Conservation (phyloP, 2,797 vertebrate genomes). For the Geotrypetes seraphini region DNA sequence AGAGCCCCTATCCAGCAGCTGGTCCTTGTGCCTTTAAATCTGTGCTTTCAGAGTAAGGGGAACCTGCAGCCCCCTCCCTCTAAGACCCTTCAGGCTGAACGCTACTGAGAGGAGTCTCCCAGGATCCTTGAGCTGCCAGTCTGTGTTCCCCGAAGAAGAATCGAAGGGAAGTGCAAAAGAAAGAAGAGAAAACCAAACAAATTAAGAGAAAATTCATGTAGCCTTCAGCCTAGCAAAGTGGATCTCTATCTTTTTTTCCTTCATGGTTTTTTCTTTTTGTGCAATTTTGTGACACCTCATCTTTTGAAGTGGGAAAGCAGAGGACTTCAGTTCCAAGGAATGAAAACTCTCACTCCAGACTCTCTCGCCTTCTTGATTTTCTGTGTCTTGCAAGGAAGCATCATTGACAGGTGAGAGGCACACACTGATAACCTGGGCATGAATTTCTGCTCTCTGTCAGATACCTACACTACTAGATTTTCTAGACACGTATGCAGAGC, state of each 20-base stretch:
- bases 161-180: not conserved
- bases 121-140: not conserved
- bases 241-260: no score
- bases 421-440: no score
- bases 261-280: no score
- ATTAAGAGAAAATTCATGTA: not conserved
- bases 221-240: no score
- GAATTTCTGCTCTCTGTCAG: no score
- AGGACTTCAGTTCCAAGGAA: slow-evolving; percentile 22
- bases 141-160: not conserved
- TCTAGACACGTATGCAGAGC: no score
- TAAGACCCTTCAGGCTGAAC: slow-evolving; percentile 29
- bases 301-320: slow-evolving; percentile 18
- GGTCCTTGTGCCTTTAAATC: slow-evolving; percentile 24
- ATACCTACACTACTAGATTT: no score
- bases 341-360: slow-evolving; percentile 30
- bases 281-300: no score
- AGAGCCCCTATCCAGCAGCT: slow-evolving; percentile 10
- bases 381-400: slow-evolving; percentile 40
- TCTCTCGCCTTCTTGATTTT: slow-evolving; percentile 38
- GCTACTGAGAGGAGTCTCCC: slow-evolving; percentile 8
- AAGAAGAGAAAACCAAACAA: slow-evolving; percentile 1
- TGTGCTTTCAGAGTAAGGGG: slow-evolving; percentile 11
- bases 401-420: slow-evolving; percentile 49
- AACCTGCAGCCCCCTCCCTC: slow-evolving; percentile 20